A percentile compares a stretch with the other conserved stretches of the same genome.
Conservation (phyloP, 1,140 invertebrate genomes). For the Brachionus rubens region DNA sequence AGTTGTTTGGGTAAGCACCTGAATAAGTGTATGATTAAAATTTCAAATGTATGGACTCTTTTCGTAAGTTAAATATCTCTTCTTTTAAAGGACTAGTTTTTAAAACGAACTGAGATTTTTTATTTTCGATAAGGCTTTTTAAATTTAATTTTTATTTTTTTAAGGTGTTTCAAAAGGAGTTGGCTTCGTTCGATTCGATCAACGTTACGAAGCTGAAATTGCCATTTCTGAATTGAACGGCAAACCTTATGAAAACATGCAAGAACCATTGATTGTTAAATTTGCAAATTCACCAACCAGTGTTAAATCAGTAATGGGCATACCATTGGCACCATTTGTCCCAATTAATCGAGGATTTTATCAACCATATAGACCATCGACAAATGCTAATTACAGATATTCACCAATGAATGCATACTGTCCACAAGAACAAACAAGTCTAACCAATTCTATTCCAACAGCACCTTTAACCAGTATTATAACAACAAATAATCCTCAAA, state of each 20-base stretch:
- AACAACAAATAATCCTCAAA: not conserved
- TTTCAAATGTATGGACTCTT: not conserved
- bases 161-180: conserved; percentile 94
- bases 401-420: conserved; percentile 31
- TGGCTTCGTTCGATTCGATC: conserved; percentile 97
- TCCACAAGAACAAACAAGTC: not conserved
- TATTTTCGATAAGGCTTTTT: not conserved
- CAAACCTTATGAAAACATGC: conserved; percentile 82
- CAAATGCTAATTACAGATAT: conserved; percentile 11
- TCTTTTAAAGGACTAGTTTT: not conserved
- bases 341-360: conserved; percentile 34
- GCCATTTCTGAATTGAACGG: conserved; percentile 97
- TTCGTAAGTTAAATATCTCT: conserved; percentile 20
- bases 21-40: no score
- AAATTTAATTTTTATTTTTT: conserved; percentile 47
- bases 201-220: conserved; percentile 89
- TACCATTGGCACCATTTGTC: conserved; percentile 41
- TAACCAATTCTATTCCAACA: not conserved
- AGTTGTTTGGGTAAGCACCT: no score
- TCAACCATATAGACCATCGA: conserved; percentile 30
- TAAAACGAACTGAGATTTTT: conserved; percentile 15
- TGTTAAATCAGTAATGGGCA: conserved; percentile 43
- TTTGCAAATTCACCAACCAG: conserved; percentile 80
- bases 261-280: conserved; percentile 96
- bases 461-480: not conserved